These are phyloP conservation scores for Ennomos fuscantarius DNA, from an alignment of 2,888 invertebrate species.

Conservation along the genomic window DNA sequence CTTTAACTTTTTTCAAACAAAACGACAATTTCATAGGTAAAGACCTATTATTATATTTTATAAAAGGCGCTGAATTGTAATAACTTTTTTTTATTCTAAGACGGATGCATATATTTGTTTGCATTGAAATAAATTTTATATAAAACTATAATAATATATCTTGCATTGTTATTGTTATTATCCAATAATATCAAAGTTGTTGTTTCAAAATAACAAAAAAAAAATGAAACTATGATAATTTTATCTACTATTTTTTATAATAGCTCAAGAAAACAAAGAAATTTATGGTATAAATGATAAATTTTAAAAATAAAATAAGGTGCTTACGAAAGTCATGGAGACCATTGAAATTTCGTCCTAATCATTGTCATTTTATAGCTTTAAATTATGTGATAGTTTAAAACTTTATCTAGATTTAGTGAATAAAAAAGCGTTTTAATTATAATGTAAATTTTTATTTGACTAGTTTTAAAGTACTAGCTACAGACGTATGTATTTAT, in stretches of 20 bases:
- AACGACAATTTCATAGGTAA: too few species aligned
- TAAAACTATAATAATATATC: background rate
- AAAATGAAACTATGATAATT: background rate
- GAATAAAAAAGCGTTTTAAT: conserved; percentile 2
- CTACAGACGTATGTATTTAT: too few species aligned
- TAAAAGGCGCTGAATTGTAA: too few species aligned
- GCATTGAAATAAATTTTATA: too few species aligned
- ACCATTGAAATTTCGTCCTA: conserved; percentile 30
- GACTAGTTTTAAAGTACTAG: too few species aligned
- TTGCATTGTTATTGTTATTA: conserved; percentile 10
- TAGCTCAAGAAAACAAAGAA: background rate
- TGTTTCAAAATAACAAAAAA: conserved; percentile 1
- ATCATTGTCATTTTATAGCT: conserved; percentile 23
- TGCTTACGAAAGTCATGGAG: conserved; percentile 23
- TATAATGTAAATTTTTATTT: too few species aligned
- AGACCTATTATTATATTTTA: too few species aligned
- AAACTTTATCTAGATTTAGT: conserved; percentile 20
- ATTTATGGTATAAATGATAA: conserved; percentile 2
- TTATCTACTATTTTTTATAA: background rate
- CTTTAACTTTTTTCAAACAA: too few species aligned
- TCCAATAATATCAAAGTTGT: conserved; percentile 4
- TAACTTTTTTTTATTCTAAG: too few species aligned
- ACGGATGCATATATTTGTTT: too few species aligned
- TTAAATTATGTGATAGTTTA: conserved; percentile 30
- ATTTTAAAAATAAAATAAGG: conserved; percentile 21